A percentile compares a stretch with the other conserved stretches of the same genome.
Evolutionary conservation across 2,797 vertebrate genomes (phyloP).

Genomic region (Podarcis lilfordi): DNA sequence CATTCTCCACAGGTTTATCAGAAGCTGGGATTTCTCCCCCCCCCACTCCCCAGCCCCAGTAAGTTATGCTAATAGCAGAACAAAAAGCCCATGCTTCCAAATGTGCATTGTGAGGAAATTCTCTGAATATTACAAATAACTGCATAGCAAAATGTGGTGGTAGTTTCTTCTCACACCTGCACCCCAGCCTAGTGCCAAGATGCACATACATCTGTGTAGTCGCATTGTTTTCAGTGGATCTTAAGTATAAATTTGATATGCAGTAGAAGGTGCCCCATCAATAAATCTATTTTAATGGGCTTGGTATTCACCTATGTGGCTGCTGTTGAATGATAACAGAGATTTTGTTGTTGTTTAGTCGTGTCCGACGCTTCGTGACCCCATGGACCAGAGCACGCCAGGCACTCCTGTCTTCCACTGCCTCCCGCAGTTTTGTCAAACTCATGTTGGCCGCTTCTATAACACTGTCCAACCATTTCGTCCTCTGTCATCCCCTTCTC

Average conservation of each 20-base stretch:
- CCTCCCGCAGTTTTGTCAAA: too few relatives aligned
- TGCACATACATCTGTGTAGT: not conserved
- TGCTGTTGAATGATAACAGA: not conserved
- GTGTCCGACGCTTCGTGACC: too few relatives aligned
- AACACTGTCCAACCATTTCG: too few relatives aligned
- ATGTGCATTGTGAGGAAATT: slow-evolving; percentile 22
- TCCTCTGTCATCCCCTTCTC: too few relatives aligned
- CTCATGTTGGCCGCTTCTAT: too few relatives aligned
- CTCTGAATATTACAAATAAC: slow-evolving; percentile 33
- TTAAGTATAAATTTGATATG: not conserved
- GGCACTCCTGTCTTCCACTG: too few relatives aligned
- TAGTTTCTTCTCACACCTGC: not conserved
- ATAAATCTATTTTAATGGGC: slow-evolving; percentile 3
- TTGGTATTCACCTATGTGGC: not conserved
- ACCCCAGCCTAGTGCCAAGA: not conserved
- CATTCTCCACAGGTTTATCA: slow-evolving; percentile 39
- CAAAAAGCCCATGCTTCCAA: not conserved
- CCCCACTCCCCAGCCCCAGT: not conserved
- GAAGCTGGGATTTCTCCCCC: not conserved
- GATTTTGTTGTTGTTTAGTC: not conserved
- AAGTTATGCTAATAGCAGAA: slow-evolving; percentile 17
- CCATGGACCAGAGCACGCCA: too few relatives aligned
- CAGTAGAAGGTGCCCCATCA: too few relatives aligned
- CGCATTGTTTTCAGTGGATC: not conserved
- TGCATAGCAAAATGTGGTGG: not conserved